phyloP scores from a whole-genome alignment of 2,888 invertebrate genomes.

The Spisula solida region DNA sequence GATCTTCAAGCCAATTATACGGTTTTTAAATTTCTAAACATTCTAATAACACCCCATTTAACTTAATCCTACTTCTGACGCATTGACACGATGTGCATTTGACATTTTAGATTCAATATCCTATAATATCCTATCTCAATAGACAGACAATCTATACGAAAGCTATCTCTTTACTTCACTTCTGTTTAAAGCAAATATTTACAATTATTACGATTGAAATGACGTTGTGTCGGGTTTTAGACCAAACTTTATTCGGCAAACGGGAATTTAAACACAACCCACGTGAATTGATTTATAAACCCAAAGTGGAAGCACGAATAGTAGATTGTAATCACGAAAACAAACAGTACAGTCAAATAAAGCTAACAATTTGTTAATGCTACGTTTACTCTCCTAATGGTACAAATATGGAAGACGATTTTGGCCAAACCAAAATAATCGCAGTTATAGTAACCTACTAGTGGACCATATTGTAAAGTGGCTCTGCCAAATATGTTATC shows the following conservation, averaged over 20 bases:
- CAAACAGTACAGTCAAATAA: neutral
- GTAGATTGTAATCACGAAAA: neutral
- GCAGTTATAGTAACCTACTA: too few relatives aligned
- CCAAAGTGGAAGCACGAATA: neutral
- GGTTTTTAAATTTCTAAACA: neutral
- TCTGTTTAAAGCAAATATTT: slow-evolving; percentile 1
- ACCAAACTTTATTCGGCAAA: neutral
- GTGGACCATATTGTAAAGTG: too few relatives aligned
- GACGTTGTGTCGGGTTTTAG: neutral
- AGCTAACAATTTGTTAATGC: neutral
- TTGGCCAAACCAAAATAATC: too few relatives aligned
- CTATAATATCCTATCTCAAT: neutral
- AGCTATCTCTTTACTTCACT: neutral
- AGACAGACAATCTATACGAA: neutral
- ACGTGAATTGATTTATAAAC: neutral
- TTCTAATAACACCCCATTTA: neutral
- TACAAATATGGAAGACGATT: neutral
- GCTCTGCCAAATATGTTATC: too few relatives aligned
- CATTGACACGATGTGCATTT: neutral
- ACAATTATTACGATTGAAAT: neutral
- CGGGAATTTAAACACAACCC: neutral
- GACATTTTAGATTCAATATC: neutral
- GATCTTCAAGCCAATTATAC: neutral
- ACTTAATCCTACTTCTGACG: neutral
- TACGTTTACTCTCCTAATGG: neutral